Percentiles rank a stretch among this genome's conserved stretches.
phyloP scores from a whole-genome alignment of 2,113 vertebrate genomes.

The Megalops atlanticus region DNA sequence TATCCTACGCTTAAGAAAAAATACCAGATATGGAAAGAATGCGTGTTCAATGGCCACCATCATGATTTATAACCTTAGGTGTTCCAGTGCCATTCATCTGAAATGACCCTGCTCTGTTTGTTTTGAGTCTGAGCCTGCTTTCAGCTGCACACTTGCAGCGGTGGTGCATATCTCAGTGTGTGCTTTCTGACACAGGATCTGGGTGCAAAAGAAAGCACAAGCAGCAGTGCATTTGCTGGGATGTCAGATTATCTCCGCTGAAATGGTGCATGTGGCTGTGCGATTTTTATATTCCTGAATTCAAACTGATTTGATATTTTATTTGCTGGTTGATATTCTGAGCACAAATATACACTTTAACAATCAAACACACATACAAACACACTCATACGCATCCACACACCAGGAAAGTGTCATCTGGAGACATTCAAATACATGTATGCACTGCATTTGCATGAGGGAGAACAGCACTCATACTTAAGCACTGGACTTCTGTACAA shows the following conservation, averaged over 20 bases:
- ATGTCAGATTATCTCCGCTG: too few relatives aligned
- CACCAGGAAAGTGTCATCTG: too few relatives aligned
- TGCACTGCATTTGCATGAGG: not conserved
- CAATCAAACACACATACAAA: too few relatives aligned
- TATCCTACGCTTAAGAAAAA: not conserved
- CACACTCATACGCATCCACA: too few relatives aligned
- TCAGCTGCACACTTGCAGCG: not conserved
- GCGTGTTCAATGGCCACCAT: not conserved
- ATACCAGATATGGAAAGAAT: not conserved
- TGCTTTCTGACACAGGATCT: not conserved
- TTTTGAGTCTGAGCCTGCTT: not conserved
- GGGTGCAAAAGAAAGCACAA: too few relatives aligned
- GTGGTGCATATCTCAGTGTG: not conserved
- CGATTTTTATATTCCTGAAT: too few relatives aligned
- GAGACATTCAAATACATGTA: not conserved
- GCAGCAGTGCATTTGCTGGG: too few relatives aligned
- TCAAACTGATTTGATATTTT: too few relatives aligned
- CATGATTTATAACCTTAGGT: not conserved
- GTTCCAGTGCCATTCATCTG: not conserved
- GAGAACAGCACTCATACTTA: not conserved
- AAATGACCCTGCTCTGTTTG: not conserved
- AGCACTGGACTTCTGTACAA: not conserved
- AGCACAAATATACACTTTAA: too few relatives aligned
- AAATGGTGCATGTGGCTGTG: too few relatives aligned
- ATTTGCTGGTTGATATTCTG: too few relatives aligned